Conservation (phyloP, 2,113 vertebrate species). For the Zosterops lateralis region DNA sequence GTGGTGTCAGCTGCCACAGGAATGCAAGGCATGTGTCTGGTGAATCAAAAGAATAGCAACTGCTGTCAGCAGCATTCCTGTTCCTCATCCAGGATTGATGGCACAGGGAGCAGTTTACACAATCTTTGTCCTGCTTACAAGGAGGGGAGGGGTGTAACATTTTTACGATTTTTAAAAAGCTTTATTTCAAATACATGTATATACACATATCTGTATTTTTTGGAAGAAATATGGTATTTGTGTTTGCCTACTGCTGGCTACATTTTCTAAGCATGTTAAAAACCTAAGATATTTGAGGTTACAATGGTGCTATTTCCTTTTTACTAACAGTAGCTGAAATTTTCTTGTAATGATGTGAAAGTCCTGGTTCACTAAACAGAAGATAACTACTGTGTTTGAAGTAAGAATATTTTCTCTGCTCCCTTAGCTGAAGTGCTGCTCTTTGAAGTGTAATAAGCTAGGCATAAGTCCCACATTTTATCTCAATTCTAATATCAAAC, state of each 20-base stretch:
- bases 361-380: not conserved
- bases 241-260: not conserved
- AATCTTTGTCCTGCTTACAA: not conserved
- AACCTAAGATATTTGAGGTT: not conserved
- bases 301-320: not conserved
- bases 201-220: not conserved
- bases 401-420: not conserved
- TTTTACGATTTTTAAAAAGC: not conserved
- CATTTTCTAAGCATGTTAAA: not conserved
- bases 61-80: slow-evolving; percentile 46
- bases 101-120: not conserved
- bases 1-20: slow-evolving; percentile 29
- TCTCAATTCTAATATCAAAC: not conserved
- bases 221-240: not conserved
- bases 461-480: not conserved
- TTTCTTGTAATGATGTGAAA: not conserved
- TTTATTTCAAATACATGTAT: not conserved
- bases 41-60: slow-evolving; percentile 43
- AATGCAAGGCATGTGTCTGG: slow-evolving; percentile 36
- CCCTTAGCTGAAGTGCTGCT: not conserved
- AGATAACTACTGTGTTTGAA: not conserved
- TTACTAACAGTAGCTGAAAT: not conserved
- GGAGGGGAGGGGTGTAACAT: not conserved
- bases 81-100: not conserved
- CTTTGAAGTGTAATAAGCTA: not conserved